phyloP scores from a whole-genome alignment of 2,888 invertebrate species.

The Alsophila aescularia region DNA sequence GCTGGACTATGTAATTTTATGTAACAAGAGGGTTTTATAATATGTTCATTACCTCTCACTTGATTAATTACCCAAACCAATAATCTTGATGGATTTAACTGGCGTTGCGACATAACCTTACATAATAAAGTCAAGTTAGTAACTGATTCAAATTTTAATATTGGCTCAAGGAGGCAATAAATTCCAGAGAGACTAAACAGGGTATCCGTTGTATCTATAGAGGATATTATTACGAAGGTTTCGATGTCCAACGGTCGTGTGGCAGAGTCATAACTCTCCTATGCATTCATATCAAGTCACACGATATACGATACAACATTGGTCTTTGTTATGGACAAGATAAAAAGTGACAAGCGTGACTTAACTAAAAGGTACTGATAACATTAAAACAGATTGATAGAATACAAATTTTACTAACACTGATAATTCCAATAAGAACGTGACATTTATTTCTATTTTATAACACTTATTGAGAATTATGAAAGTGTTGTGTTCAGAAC shows the following conservation, averaged over 20 bases:
- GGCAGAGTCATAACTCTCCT: constrained; percentile 9
- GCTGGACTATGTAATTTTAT: constrained; percentile 32
- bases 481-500: constrained; percentile 21
- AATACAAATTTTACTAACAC: constrained; percentile 27
- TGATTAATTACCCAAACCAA: constrained; percentile 15
- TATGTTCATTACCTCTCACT: constrained; percentile 29
- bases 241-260: constrained; percentile 21
- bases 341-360: constrained; percentile 39
- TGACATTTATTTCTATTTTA: constrained; percentile 15
- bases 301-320: constrained; percentile 24
- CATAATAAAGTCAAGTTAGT: constrained; percentile 5
- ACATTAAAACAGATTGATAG: constrained; percentile 32
- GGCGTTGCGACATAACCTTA: constrained; percentile 7
- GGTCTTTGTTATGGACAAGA: constrained; percentile 34
- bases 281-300: constrained; percentile 23
- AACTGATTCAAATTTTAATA: background rate
- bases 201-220: constrained; percentile 14
- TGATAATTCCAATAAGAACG: constrained; percentile 22
- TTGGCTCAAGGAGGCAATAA: constrained; percentile 3
- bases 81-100: constrained; percentile 6
- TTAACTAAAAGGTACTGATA: constrained; percentile 37
- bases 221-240: constrained; percentile 18
- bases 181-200: constrained; percentile 30
- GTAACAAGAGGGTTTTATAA: constrained; percentile 15
- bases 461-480: constrained; percentile 13